A percentile compares a stretch with the other conserved stretches of the same genome.
phyloP scores from a whole-genome alignment of 2,113 vertebrate genomes.

The Semicossyphus pulcher region DNA sequence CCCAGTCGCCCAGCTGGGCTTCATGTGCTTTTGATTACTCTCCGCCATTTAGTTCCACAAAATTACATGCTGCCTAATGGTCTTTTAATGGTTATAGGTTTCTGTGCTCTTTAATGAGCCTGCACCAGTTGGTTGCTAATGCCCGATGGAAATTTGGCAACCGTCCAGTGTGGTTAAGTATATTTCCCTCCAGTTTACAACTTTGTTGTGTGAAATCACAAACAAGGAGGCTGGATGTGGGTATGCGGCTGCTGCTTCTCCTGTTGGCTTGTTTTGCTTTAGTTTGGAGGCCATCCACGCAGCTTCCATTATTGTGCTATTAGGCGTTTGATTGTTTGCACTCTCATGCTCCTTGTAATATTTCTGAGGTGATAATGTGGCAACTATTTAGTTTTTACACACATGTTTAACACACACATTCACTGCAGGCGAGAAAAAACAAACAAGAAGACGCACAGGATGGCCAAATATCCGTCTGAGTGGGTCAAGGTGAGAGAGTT shows the following conservation, averaged over 20 bases:
- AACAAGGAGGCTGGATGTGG: conserved; percentile 76
- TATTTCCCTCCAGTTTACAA: conserved; percentile 90
- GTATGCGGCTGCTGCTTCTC: conserved; percentile 51
- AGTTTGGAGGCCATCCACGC: conserved; percentile 35
- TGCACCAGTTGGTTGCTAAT: conserved; percentile 99
- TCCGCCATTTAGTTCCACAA: conserved; percentile 99
- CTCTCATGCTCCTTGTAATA: conserved; percentile 53
- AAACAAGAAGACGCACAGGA: neutral
- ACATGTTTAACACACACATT: conserved; percentile 32
- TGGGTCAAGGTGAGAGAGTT: conserved; percentile 60
- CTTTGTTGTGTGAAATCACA: conserved; percentile 84
- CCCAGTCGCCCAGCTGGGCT: conserved; percentile 98
- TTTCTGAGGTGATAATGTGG: conserved; percentile 73
- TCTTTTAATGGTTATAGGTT: conserved; percentile 99
- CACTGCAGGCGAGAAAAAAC: neutral
- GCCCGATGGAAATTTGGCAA: conserved; percentile 97
- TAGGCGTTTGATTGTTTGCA: conserved; percentile 74
- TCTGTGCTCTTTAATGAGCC: conserved; percentile 97
- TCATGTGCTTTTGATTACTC: conserved; percentile 99
- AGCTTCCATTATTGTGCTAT: conserved; percentile 69
- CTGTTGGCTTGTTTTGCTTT: conserved; percentile 61
- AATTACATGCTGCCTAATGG: conserved; percentile 99
- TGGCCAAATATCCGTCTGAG: conserved; percentile 15
- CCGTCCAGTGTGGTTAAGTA: conserved; percentile 85
- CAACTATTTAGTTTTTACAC: conserved; percentile 33